Evolutionary conservation across 1,140 invertebrate species (phyloP), one percentile per base, ranked within the genome.

Genomic region (Wasmannia auropunctata): DNA sequence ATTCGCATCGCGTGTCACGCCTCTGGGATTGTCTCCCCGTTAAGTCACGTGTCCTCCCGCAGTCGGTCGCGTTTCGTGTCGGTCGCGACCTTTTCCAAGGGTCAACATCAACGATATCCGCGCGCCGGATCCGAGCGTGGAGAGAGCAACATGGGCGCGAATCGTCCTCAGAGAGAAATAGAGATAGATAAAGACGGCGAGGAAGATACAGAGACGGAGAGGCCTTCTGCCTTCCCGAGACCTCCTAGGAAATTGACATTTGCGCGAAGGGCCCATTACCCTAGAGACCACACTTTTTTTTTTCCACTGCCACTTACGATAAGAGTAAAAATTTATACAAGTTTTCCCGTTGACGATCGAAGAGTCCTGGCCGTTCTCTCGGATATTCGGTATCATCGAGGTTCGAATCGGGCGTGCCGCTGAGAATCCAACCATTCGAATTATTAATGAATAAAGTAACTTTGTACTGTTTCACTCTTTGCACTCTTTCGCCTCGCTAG

Each of bases 211-310:
- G 84, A 91, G 81, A 90, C 74, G 70, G 90, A 88, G 89, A 86
- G 60, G 63, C 51, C 28, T 49, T 84, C 86, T 85, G 72, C 87
- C 77, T 87, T 90, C 22, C 80, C 89, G 91, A 88, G 88, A 92
- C 91, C 90, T 85, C 88, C 84, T 91, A 91, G 86, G 89, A 92
- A 94, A 94, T 94, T 94, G 93, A 94, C 93, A 94, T 93, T 74
- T 88, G 91, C 91, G 90, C 91, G 87, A 91, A 92, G 86, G 89
- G 90, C 91, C 65, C 54, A 22, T 70, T 84, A 90, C 72, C 72
- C 88, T 86, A 88, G 63, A 87, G 49, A 79, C 81, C 74, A 40
- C 72, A 84, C 60, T 63, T 65, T 58, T 86, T 83, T 46, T 46
- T 46, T 65, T 65, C n/a, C 62, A 65, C 56, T 75, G 74, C 37